These are phyloP conservation scores for Montipora capricornis DNA, from an alignment of 64 coral and sea anemone genomes.

Conservation along the genomic window DNA sequence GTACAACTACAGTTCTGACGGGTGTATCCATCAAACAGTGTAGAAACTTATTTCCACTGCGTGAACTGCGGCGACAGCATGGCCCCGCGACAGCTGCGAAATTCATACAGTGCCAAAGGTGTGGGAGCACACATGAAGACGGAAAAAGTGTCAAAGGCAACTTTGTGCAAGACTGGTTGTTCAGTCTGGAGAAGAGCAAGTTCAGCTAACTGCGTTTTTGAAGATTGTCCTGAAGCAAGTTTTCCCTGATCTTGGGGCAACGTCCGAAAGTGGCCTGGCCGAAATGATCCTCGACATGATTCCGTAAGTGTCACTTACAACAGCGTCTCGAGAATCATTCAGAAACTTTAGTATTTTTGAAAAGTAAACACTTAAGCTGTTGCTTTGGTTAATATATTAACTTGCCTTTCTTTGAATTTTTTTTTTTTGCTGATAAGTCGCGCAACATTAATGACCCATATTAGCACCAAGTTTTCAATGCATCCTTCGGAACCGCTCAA, in stretches of 20 bases:
- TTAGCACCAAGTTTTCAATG: background rate
- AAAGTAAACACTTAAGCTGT: constrained; percentile 6
- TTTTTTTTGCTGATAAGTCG: background rate
- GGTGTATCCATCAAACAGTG: background rate
- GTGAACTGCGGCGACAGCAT: background rate
- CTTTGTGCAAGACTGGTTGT: background rate
- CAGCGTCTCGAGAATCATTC: constrained; percentile 4
- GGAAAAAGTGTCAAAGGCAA: background rate
- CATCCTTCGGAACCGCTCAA: background rate
- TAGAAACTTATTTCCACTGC: background rate
- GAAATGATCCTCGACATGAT: constrained; percentile 16
- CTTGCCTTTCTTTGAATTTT: background rate
- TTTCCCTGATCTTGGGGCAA: constrained; percentile 1
- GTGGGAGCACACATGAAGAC: background rate
- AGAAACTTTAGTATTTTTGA: constrained; percentile 13
- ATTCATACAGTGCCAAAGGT: constrained; percentile 12
- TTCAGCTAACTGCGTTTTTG: background rate
- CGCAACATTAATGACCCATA: background rate
- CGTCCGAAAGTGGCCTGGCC: background rate
- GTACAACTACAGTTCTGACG: background rate
- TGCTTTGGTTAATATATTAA: background rate
- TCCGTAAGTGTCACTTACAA: constrained; percentile 16
- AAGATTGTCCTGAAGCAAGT: constrained; percentile 24
- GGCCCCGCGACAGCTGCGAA: background rate
- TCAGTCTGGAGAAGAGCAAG: background rate